Evolutionary conservation across 2,888 invertebrate species (phyloP).

Genomic region (Papilio protenor): DNA sequence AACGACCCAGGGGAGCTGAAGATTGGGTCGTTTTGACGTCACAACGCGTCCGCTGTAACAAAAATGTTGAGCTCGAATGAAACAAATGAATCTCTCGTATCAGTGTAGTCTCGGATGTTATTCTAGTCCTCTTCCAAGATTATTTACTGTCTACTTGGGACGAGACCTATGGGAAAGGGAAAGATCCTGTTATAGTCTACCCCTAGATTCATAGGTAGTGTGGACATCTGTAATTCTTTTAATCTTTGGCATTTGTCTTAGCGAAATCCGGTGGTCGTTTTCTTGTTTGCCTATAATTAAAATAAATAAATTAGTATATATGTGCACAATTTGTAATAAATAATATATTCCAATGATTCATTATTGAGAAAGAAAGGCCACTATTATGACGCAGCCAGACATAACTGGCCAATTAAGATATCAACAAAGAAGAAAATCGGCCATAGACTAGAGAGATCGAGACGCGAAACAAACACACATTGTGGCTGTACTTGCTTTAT

Average conservation of each 20-base stretch:
- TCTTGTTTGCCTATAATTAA: neutral
- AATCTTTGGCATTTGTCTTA: neutral
- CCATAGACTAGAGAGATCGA: constrained; percentile 15
- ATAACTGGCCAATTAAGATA: constrained; percentile 4
- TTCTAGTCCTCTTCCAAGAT: no score
- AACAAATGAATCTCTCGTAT: neutral
- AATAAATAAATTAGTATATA: neutral
- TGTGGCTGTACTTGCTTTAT: neutral
- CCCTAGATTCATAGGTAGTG: no score
- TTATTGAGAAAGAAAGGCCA: neutral
- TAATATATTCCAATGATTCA: neutral
- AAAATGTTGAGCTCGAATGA: neutral
- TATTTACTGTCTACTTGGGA: no score
- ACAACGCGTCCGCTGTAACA: neutral
- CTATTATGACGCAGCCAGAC: neutral
- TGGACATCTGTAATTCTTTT: no score
- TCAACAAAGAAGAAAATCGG: constrained; percentile 23
- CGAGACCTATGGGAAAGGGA: no score
- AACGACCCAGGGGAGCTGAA: constrained; percentile 26
- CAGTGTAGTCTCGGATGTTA: no score
- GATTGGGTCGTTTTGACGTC: constrained; percentile 36
- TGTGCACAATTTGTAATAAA: neutral
- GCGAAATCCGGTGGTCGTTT: neutral
- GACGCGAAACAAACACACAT: constrained; percentile 12
- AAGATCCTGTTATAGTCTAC: no score